Evolutionary conservation across 2,888 invertebrate genomes (phyloP).

Genomic region (Phlogophora meticulosa): DNA sequence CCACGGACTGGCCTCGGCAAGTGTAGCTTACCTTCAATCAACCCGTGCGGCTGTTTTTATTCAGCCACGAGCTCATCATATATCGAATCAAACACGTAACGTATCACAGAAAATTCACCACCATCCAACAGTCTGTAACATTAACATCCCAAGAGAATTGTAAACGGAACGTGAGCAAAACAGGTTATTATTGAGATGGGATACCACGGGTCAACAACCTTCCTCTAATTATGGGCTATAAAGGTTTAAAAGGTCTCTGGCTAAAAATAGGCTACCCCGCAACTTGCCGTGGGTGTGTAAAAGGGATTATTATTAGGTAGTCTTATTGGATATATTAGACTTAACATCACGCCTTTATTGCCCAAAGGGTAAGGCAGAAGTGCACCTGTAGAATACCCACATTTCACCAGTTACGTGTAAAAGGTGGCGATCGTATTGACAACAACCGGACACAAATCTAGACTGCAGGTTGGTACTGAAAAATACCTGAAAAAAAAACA

Average conservation of each 20-base stretch:
- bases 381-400: background rate
- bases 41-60: too few relatives aligned
- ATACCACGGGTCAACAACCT: conserved; percentile 52
- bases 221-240: conserved; percentile 57
- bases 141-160: conserved; percentile 45
- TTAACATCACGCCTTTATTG: too few relatives aligned
- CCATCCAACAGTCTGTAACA: conserved; percentile 13
- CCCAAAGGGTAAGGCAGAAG: too few relatives aligned
- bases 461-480: too few relatives aligned
- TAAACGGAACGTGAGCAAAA: conserved; percentile 41
- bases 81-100: too few relatives aligned
- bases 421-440: too few relatives aligned
- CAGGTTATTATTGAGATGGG: conserved; percentile 59
- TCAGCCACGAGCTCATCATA: too few relatives aligned
- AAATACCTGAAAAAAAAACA: too few relatives aligned
- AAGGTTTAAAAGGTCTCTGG: conserved; percentile 47
- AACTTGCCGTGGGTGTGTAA: conserved; percentile 10
- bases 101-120: conserved; percentile 25
- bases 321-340: conserved; percentile 4
- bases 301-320: conserved; percentile 23
- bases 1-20: too few relatives aligned
- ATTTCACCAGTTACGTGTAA: too few relatives aligned
- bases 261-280: conserved; percentile 45
- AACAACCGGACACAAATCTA: too few relatives aligned
- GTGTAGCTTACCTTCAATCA: too few relatives aligned